Evolutionary conservation across 2,888 invertebrate genomes (phyloP).

Genomic region (Argyresthia albistria): DNA sequence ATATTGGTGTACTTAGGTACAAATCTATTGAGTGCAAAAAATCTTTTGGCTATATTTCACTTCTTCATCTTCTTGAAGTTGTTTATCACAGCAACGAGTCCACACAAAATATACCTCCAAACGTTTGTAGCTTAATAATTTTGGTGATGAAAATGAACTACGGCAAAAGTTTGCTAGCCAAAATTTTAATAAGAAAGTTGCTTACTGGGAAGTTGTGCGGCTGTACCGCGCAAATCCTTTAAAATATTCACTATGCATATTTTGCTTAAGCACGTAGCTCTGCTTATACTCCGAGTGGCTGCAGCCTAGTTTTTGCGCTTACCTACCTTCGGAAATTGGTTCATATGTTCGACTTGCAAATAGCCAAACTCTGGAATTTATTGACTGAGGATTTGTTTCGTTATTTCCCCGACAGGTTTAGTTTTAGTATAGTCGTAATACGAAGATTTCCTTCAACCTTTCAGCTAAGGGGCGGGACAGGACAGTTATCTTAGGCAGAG

Average conservation of each 20-base stretch:
- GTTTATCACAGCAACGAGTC: too few species aligned
- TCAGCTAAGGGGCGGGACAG: too few species aligned
- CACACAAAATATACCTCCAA: too few species aligned
- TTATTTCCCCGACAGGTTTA: background rate
- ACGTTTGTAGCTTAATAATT: constrained; percentile 3
- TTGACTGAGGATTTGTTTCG: background rate
- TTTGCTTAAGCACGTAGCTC: background rate
- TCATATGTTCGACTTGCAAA: background rate
- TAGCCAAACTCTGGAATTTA: background rate
- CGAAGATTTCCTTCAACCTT: too few species aligned
- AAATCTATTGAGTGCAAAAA: too few species aligned
- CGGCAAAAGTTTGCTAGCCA: constrained; percentile 4
- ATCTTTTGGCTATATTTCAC: too few species aligned
- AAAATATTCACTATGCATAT: constrained; percentile 3
- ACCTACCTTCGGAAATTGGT: background rate
- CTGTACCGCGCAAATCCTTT: constrained; percentile 1
- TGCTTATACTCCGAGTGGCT: background rate
- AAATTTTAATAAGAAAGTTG: constrained; percentile 8
- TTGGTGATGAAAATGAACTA: constrained; percentile 5
- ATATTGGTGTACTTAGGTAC: too few species aligned
- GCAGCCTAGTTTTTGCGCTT: background rate
- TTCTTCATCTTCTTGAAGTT: too few species aligned
- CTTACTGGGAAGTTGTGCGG: background rate
- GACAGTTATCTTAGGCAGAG: too few species aligned
- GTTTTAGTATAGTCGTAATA: background rate